Evolutionary conservation across 2,888 invertebrate species (phyloP).

Genomic region (Calliopum simillimum): DNA sequence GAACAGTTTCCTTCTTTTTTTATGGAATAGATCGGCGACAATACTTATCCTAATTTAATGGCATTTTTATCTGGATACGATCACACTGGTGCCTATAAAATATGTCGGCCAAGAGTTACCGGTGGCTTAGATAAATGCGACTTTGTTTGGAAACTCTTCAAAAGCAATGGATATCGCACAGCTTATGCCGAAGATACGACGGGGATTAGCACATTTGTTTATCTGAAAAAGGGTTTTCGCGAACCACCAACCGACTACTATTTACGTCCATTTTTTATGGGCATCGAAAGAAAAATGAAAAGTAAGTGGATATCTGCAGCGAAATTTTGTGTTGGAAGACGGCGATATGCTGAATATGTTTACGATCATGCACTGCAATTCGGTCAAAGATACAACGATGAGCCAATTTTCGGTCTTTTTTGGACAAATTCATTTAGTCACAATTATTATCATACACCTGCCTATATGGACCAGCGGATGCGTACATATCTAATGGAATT

Average conservation of each 20-base stretch:
- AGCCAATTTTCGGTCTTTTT: conserved; percentile 78
- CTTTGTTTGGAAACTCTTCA: conserved; percentile 82
- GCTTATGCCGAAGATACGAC: conserved; percentile 83
- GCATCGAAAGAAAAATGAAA: conserved; percentile 72
- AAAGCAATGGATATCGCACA: conserved; percentile 77
- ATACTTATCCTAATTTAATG: conserved; percentile 90
- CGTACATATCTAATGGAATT: conserved; percentile 72
- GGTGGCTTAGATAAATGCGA: conserved; percentile 77
- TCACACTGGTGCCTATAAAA: conserved; percentile 64
- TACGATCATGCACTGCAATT: conserved; percentile 77
- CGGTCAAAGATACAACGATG: conserved; percentile 71
- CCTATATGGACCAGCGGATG: conserved; percentile 74
- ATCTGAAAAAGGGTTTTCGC: conserved; percentile 76
- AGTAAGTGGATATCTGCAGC: conserved; percentile 67
- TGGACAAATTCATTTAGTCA: conserved; percentile 85
- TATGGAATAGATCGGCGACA: conserved; percentile 77
- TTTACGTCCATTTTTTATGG: conserved; percentile 77
- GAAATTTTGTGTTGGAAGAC: conserved; percentile 73
- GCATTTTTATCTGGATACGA: conserved; percentile 80
- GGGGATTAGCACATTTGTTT: conserved; percentile 75
- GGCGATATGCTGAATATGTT: conserved; percentile 74
- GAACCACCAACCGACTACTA: conserved; percentile 85
- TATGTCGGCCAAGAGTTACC: conserved; percentile 68
- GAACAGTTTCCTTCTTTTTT: not conserved
- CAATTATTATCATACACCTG: conserved; percentile 73